These are phyloP conservation scores for Yponomeuta sedellus DNA, from an alignment of 2,888 invertebrate species.

Conservation along the genomic window DNA sequence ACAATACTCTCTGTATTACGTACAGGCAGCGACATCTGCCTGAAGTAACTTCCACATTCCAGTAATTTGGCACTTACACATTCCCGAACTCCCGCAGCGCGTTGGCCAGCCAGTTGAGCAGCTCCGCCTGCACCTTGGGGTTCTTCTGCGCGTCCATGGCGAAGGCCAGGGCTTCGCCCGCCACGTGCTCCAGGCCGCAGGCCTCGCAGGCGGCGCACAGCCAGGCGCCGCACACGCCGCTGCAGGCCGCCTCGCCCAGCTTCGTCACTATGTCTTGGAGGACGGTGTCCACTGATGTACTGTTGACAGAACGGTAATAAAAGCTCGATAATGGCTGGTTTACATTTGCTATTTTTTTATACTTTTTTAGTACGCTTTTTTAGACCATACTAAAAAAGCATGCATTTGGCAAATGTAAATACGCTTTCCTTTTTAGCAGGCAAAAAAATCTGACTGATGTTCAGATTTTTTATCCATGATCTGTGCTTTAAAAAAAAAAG, in stretches of 20 bases:
- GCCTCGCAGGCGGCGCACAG: constrained; percentile 87
- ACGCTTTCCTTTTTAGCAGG: too few species aligned
- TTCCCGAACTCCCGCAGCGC: constrained; percentile 93
- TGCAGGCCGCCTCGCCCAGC: constrained; percentile 89
- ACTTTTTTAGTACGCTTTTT: too few species aligned
- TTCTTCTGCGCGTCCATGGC: constrained; percentile 91
- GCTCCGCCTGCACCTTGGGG: constrained; percentile 90
- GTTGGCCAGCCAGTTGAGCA: constrained; percentile 85
- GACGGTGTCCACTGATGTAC: constrained; percentile 84
- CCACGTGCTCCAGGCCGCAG: constrained; percentile 84
- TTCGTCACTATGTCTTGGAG: constrained; percentile 89
- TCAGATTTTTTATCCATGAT: too few species aligned
- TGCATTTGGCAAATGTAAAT: too few species aligned
- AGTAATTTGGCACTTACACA: constrained; percentile 57
- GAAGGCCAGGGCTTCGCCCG: constrained; percentile 82
- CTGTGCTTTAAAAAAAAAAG: too few species aligned
- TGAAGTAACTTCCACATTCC: too few species aligned
- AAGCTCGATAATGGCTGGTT: too few species aligned
- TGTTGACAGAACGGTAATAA: constrained; percentile 31
- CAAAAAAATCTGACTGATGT: too few species aligned
- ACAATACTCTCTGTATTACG: too few species aligned
- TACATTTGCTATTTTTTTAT: too few species aligned
- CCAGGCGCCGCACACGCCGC: constrained; percentile 80
- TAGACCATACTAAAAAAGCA: too few species aligned
- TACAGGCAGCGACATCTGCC: too few species aligned